Percentiles rank a stretch among this genome's conserved stretches.
phyloP scores from a whole-genome alignment of 2,888 invertebrate species.

The Cancer borealis region DNA sequence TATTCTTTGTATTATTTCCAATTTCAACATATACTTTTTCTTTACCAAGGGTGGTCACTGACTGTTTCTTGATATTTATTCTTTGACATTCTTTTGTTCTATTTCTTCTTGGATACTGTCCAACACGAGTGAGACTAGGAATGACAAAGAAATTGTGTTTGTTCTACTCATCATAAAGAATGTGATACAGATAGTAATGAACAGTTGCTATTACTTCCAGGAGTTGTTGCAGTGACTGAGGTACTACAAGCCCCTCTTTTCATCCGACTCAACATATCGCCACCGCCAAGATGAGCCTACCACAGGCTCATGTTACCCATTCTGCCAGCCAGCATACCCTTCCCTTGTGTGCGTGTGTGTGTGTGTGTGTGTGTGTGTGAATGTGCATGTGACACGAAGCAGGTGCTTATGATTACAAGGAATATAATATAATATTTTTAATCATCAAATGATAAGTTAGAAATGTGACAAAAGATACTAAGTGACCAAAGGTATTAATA shows the following conservation, averaged over 20 bases:
- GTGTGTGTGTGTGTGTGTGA: not conserved
- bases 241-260: not conserved
- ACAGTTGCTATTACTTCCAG: not conserved
- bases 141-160: too few species aligned
- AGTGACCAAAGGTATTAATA: not conserved
- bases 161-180: not conserved
- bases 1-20: too few species aligned
- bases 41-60: too few species aligned
- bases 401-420: not conserved
- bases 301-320: not conserved
- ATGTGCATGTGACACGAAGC: not conserved
- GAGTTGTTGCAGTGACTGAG: slow-evolving; percentile 22
- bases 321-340: not conserved
- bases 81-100: too few species aligned
- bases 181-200: not conserved
- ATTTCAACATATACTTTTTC: too few species aligned
- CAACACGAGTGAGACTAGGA: too few species aligned
- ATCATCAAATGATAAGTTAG: not conserved
- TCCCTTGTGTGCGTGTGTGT: not conserved
- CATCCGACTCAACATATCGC: slow-evolving; percentile 4
- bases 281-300: not conserved
- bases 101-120: too few species aligned
- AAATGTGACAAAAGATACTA: not conserved
- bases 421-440: not conserved
- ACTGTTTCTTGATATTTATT: too few species aligned